Evolutionary conservation across 2,888 invertebrate genomes (phyloP).

Genomic region (Agonopterix arenella): DNA sequence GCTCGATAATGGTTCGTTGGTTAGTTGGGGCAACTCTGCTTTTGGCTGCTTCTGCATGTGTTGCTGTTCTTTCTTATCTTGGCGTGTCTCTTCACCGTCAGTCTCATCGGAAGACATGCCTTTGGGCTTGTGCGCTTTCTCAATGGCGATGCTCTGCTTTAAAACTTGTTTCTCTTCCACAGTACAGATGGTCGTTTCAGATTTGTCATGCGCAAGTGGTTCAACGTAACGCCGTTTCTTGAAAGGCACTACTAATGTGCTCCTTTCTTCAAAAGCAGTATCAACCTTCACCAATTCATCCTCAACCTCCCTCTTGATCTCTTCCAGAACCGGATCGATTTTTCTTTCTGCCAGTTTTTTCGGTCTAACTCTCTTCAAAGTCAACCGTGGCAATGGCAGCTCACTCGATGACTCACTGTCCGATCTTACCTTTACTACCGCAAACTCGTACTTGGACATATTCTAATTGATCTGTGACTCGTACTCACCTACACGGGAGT

Average conservation of each 20-base stretch:
- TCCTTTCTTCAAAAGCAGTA: constrained; percentile 3
- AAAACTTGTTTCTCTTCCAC: constrained; percentile 8
- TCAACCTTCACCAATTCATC: constrained; percentile 3
- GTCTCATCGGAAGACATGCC: constrained; percentile 9
- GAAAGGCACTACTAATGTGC: constrained; percentile 3
- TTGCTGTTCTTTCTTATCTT: constrained; percentile 5
- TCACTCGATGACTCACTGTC: constrained; percentile 1
- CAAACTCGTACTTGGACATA: not conserved
- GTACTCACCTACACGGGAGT: no score
- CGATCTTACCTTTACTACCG: not conserved
- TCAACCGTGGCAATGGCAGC: not conserved
- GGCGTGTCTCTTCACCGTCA: constrained; percentile 5
- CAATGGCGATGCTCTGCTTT: constrained; percentile 6
- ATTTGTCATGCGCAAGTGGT: constrained; percentile 7
- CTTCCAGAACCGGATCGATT: constrained; percentile 2
- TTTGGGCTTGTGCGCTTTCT: constrained; percentile 9
- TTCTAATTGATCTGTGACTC: no score
- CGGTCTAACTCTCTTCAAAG: not conserved
- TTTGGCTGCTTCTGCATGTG: constrained; percentile 7
- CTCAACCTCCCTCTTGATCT: constrained; percentile 1
- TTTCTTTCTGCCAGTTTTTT: constrained; percentile 1
- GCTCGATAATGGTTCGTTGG: constrained; percentile 7
- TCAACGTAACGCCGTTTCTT: constrained; percentile 8
- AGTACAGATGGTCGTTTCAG: constrained; percentile 7
- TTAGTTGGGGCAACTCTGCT: constrained; percentile 5